These are phyloP conservation scores for Clinocottus analis DNA, from an alignment of 2,113 vertebrate genomes.

Conservation along the genomic window DNA sequence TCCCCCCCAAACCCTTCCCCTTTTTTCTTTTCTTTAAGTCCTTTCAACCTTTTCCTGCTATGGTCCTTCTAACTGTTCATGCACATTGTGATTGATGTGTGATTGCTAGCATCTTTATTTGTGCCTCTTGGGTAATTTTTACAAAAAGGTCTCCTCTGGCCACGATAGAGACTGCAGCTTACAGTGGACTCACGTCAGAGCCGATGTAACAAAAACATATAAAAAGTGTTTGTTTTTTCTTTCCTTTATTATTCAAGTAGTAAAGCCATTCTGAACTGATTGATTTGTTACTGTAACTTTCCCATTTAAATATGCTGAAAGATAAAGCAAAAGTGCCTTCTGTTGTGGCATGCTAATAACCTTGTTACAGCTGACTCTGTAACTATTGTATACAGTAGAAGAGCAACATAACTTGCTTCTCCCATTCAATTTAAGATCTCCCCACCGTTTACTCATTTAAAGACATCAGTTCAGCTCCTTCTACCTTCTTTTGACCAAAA, in stretches of 20 bases:
- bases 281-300: slow-evolving; percentile 42
- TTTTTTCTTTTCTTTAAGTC: slow-evolving; percentile 82
- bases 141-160: slow-evolving; percentile 37
- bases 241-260: slow-evolving; percentile 28
- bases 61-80: slow-evolving; percentile 87
- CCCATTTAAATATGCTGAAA: slow-evolving; percentile 11
- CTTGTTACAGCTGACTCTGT: slow-evolving; percentile 7
- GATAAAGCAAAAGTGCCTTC: not conserved
- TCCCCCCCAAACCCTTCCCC: too few species aligned
- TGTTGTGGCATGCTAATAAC: not conserved
- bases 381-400: slow-evolving; percentile 22
- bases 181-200: slow-evolving; percentile 53
- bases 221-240: slow-evolving; percentile 3
- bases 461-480: slow-evolving; percentile 43
- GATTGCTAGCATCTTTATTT: slow-evolving; percentile 79
- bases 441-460: slow-evolving; percentile 33
- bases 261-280: slow-evolving; percentile 29
- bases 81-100: slow-evolving; percentile 91
- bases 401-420: not conserved
- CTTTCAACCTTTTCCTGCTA: slow-evolving; percentile 81
- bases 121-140: slow-evolving; percentile 57
- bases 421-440: slow-evolving; percentile 9
- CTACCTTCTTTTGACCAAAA: slow-evolving; percentile 61
- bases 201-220: slow-evolving; percentile 31
- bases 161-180: slow-evolving; percentile 45